A percentile compares a stretch with the other conserved stretches of the same genome.
Evolutionary conservation across 2,113 vertebrate species (phyloP).

Genomic region (Ibidorhyncha struthersii): DNA sequence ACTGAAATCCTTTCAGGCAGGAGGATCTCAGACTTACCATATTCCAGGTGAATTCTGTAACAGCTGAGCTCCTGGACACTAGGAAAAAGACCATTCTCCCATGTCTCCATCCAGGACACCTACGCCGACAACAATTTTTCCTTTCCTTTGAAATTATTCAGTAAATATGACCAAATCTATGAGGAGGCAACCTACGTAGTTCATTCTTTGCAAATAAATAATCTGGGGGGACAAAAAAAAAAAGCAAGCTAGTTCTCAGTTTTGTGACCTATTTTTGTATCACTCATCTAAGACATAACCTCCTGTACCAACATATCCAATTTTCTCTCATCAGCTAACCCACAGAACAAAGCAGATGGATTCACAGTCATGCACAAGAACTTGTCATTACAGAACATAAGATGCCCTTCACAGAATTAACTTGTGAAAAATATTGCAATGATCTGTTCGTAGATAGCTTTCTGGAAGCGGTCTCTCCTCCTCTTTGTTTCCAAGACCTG

Average conservation of each 20-base stretch:
- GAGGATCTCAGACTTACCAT: neutral
- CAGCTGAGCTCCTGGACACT: neutral
- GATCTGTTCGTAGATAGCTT: neutral
- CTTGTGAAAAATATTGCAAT: neutral
- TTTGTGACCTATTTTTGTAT: constrained; percentile 15
- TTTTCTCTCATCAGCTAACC: constrained; percentile 22
- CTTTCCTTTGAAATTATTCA: neutral
- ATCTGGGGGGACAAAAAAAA: neutral
- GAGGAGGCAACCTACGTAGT: neutral
- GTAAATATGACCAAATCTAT: neutral
- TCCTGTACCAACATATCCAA: neutral
- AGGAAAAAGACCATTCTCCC: neutral
- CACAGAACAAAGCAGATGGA: constrained; percentile 41
- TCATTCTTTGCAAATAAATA: neutral
- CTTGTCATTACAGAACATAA: constrained; percentile 37
- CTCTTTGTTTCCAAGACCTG: neutral
- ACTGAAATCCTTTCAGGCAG: neutral
- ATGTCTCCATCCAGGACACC: neutral
- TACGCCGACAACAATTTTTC: neutral
- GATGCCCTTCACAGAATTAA: constrained; percentile 51
- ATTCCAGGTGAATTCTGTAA: neutral
- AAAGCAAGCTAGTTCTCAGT: neutral
- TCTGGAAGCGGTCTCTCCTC: neutral
- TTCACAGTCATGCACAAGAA: constrained; percentile 31
- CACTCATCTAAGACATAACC: neutral